These are phyloP conservation scores for Cantharis rufa DNA, from an alignment of 2,888 invertebrate genomes.

Conservation along the genomic window DNA sequence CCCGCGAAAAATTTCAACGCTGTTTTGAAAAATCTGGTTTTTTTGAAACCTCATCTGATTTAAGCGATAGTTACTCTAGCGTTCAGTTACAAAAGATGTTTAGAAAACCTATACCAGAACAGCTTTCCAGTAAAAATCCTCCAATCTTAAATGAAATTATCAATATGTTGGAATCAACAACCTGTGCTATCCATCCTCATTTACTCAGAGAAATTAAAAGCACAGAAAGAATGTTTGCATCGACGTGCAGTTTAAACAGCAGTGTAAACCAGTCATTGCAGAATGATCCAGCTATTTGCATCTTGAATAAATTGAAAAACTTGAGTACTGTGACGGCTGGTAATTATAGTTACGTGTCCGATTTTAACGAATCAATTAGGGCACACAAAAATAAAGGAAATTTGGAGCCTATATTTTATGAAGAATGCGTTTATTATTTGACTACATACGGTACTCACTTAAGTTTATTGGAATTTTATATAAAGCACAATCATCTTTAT, in stretches of 20 bases:
- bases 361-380: conserved; percentile 9
- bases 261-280: conserved; percentile 40
- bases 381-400: conserved; percentile 32
- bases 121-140: conserved; percentile 65
- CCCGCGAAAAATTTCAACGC: conserved; percentile 73
- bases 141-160: conserved; percentile 73
- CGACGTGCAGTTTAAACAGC: conserved; percentile 42
- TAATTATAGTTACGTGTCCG: conserved; percentile 41
- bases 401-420: conserved; percentile 65
- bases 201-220: conserved; percentile 57
- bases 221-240: conserved; percentile 36
- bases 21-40: conserved; percentile 58
- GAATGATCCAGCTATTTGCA: conserved; percentile 58
- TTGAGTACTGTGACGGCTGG: conserved; percentile 54
- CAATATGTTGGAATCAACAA: conserved; percentile 68
- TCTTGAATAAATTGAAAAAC: conserved; percentile 55
- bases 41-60: conserved; percentile 46
- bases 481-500: conserved; percentile 70
- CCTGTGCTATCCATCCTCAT: conserved; percentile 59
- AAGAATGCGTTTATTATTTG: conserved; percentile 83
- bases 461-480: conserved; percentile 75
- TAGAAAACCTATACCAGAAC: conserved; percentile 54
- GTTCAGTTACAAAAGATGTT: conserved; percentile 48
- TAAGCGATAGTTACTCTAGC: conserved; percentile 30
- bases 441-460: conserved; percentile 77